Base-by-base conservation (phyloP, 2,113 vertebrate genomes). In the Chionis minor region DNA sequence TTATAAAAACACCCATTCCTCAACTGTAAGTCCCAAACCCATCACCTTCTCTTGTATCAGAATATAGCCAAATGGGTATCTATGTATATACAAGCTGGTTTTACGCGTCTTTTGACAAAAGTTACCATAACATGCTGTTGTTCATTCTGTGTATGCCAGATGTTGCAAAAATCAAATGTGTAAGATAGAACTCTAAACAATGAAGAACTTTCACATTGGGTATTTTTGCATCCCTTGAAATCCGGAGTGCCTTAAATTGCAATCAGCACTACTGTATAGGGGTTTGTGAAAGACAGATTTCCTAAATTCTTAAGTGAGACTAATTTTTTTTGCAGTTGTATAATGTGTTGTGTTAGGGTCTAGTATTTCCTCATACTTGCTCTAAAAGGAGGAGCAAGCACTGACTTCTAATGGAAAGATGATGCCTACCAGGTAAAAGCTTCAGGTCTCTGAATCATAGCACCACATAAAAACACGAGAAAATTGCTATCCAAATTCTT, bases 1-100 rank as follows among this genome's bases (percentile, higher is more conserved):
- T 90, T 94, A 40, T 22, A 52, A 93, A 96, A 96, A 56, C 78
- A 90, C 32, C 35, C 33, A 62, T 88, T 97, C 51, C 35, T 93
- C 83, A 96, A 9, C 45, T 92, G 22, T 23, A 93, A 72, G 58
- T 95, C 62, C 79, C 62, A 81, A 88, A 91, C 54, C 82, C 51
- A 83, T 92, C 71, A 86, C 82, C 55, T 92, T 88, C 28, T 58
- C 86, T 81, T 90, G 40, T 81, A 94, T 83, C 92, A 66, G 80
- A 94, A 86, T 88, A 40, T 10, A 80, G 58, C 40, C 67, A 40
- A 94, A 80, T 2, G 5, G 90, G 63, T 56, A 70, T 93, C 54
- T 77, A 1, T 66, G 30, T 62, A 14, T 61, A 79, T 71, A 33
- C 23, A 70, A 20, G 38, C 65, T 91, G 80, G 84, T 92, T 94